These are phyloP conservation scores for Campodea augens DNA, from an alignment of 1,140 invertebrate genomes.

Conservation along the genomic window DNA sequence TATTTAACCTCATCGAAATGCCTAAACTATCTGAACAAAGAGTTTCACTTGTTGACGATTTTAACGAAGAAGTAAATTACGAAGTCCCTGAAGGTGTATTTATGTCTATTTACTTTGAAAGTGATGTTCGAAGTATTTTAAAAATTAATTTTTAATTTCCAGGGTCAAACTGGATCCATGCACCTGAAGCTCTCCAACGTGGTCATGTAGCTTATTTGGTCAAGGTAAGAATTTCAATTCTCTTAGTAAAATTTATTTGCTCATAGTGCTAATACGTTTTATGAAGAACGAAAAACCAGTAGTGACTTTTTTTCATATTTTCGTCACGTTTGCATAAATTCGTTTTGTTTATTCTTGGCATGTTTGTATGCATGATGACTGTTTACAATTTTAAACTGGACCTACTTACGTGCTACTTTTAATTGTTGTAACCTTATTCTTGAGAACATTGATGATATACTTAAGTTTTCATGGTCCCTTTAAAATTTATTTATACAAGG, in stretches of 20 bases:
- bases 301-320: background rate
- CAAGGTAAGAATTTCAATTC: constrained; percentile 45
- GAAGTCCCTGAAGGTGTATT: no score
- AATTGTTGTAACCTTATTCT: background rate
- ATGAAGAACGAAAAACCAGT: background rate
- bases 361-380: background rate
- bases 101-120: no score
- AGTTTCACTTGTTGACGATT: no score
- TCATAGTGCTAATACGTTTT: constrained; percentile 3
- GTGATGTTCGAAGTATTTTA: no score
- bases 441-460: background rate
- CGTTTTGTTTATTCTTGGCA: background rate
- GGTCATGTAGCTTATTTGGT: constrained; percentile 92
- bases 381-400: background rate
- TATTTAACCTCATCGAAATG: no score
- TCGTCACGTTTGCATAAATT: background rate
- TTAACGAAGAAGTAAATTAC: no score
- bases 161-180: constrained; percentile 56
- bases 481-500: no score
- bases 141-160: no score
- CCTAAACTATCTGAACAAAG: no score
- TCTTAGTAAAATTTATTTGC: constrained; percentile 2
- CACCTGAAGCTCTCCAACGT: constrained; percentile 75
- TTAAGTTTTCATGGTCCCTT: background rate
- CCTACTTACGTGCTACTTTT: background rate